These are phyloP conservation scores for Rallus limicola DNA, from an alignment of 2,113 vertebrate species.

Conservation along the genomic window DNA sequence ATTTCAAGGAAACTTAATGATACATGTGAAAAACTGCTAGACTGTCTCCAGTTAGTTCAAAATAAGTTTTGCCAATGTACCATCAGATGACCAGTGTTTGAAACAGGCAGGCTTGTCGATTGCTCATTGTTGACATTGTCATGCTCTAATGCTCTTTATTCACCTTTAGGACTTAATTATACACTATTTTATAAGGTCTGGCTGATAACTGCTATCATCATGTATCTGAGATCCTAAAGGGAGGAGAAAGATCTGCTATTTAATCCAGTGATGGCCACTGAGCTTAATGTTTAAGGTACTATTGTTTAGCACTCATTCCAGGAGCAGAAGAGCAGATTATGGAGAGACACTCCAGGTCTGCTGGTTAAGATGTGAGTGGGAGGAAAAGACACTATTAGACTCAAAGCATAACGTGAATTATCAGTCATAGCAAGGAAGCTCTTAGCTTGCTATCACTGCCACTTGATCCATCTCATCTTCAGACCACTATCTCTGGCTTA, in stretches of 20 bases:
- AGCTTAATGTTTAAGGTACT: background rate
- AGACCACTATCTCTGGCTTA: background rate
- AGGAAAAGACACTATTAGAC: background rate
- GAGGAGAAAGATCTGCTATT: background rate
- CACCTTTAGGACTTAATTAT: background rate
- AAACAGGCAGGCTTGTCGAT: background rate
- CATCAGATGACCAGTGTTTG: background rate
- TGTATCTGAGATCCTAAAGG: background rate
- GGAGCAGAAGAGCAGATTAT: background rate
- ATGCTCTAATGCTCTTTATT: background rate
- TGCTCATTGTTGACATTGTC: background rate
- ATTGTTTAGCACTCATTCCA: background rate
- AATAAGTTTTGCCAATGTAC: background rate
- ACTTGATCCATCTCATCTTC: background rate
- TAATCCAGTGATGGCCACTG: background rate
- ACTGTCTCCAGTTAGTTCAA: background rate
- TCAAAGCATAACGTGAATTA: background rate
- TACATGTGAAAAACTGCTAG: background rate
- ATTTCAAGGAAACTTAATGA: background rate
- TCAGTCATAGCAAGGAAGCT: background rate
- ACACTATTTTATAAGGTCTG: background rate
- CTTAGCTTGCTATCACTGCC: background rate
- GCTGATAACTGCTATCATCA: fast-evolving
- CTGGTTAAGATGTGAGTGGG: background rate
- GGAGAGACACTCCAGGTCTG: background rate